These are phyloP conservation scores for Phalacrocorax carbo DNA, from an alignment of 2,113 vertebrate species.

Conservation along the genomic window DNA sequence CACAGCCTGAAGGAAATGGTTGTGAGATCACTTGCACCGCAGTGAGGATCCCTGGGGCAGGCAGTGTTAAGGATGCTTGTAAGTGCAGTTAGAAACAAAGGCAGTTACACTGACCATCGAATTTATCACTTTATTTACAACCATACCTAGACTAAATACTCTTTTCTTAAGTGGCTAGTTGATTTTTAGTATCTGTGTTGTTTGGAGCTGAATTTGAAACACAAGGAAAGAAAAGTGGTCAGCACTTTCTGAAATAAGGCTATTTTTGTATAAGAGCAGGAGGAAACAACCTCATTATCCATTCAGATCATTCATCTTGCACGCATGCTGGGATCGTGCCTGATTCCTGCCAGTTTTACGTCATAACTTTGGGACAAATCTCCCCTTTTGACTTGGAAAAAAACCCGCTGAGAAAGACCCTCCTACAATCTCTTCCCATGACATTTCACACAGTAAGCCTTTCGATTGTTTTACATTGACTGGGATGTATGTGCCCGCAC, in stretches of 20 bases:
- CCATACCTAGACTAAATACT: neutral
- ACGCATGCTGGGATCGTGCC: neutral
- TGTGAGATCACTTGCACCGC: neutral
- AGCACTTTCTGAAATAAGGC: neutral
- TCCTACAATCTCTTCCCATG: neutral
- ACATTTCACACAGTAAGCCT: neutral
- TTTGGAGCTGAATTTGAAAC: neutral
- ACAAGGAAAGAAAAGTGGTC: neutral
- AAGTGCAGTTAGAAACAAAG: neutral
- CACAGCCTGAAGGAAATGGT: constrained; percentile 14
- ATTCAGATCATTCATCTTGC: neutral
- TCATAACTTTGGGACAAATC: neutral
- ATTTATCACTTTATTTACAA: constrained; percentile 12
- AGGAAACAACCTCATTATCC: neutral
- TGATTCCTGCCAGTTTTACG: neutral
- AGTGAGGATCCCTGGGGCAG: neutral
- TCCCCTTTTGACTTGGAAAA: neutral
- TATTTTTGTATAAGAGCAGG: neutral
- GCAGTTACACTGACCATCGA: neutral
- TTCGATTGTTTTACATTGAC: neutral
- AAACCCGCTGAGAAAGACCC: neutral
- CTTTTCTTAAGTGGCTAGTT: neutral
- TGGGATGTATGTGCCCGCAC: neutral
- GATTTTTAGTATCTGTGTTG: neutral
- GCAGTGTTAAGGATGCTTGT: neutral